Evolutionary conservation across 2,113 vertebrate species (phyloP), one percentile per base, ranked within the genome.

Genomic region (Felis chaus): DNA sequence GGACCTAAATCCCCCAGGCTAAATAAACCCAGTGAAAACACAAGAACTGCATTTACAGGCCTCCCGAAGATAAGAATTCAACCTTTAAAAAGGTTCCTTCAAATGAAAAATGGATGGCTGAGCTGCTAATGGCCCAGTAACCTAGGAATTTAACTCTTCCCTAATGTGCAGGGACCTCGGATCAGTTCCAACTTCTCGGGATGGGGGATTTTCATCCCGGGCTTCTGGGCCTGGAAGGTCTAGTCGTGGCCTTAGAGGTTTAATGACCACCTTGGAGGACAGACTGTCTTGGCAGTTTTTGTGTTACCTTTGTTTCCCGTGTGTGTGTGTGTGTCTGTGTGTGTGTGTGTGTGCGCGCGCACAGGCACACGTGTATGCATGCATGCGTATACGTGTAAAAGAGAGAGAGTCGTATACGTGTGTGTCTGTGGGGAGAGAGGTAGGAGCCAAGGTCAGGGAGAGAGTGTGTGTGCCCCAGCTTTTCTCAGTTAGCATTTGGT

Each of bases 1-100:
- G 97, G 96, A 97, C 97, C 74, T 76, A 97, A 98, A 96, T 98
- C 98, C 98, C 98, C 82, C 80, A 98, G 98, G 99, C 97, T 98
- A 96, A 98, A 98, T 99, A 99, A 99, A 98, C 98, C 98, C 98
- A 99, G 98, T 97, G 97, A 98, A 99, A 99, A 99, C 98, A 99
- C 94, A 98, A 99, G 98, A 98, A 98, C 96, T 98, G 98, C 98
- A 98, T 98, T 99, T 98, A 98, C 87, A 87, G 98, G 97, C 97
- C 98, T 98, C 97, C 97, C 61, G 71, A 98, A 99, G 98, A 98
- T 98, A 98, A 98, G 97, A 98, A 98, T 95, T 97, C 97, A 98
- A 95, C 97, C 97, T 98, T 98, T 98, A 98, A 98, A 98, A 98
- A 97, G 97, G 95, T 98, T 98, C 98, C 97, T 98, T 98, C 96